Conservation (phyloP, 2,113 vertebrate species). For the Tachysurus vachellii region DNA sequence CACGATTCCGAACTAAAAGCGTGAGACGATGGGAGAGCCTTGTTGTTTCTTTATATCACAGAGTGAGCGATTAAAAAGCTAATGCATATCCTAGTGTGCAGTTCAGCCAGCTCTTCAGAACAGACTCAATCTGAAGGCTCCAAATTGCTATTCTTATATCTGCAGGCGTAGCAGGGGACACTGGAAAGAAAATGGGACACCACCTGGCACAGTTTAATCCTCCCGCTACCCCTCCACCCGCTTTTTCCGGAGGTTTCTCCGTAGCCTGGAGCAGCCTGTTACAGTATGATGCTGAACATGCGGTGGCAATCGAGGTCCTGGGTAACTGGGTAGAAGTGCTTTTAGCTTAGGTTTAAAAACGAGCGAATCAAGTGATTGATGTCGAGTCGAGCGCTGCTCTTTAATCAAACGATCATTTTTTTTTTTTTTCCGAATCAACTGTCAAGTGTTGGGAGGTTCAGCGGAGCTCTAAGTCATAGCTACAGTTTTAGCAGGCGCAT, state of each 20-base stretch:
- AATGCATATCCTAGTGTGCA: background rate
- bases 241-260: constrained; percentile 36
- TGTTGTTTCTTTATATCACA: background rate
- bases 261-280: constrained; percentile 26
- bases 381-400: constrained; percentile 1
- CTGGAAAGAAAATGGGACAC: constrained; percentile 49
- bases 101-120: constrained; percentile 10
- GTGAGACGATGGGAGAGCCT: background rate
- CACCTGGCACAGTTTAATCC: constrained; percentile 48
- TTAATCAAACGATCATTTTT: background rate
- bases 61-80: background rate
- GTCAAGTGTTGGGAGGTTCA: constrained; percentile 3
- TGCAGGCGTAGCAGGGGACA: constrained; percentile 47
- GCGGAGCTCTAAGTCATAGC: constrained; percentile 9
- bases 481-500: constrained; percentile 14
- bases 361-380: background rate
- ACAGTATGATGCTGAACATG: constrained; percentile 3
- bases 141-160: constrained; percentile 50
- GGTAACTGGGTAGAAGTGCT: background rate
- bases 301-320: constrained; percentile 14
- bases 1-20: background rate
- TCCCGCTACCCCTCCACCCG: constrained; percentile 6
- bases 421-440: background rate
- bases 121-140: constrained; percentile 30
- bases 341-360: background rate